Evolutionary conservation across 2,888 invertebrate species (phyloP).

Genomic region (Beris chalybata): DNA sequence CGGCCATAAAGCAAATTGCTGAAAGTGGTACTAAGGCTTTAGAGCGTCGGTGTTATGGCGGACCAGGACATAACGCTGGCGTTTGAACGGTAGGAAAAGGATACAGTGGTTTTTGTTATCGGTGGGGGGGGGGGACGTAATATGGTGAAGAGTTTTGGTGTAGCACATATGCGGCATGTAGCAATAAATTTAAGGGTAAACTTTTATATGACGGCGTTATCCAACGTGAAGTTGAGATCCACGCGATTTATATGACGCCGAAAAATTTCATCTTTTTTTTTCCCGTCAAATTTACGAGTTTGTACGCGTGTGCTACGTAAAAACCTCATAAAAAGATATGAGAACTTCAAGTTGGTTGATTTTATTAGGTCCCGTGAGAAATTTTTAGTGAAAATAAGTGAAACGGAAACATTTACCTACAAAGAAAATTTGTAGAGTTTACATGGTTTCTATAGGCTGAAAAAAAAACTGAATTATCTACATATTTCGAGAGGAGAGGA

Average conservation of each 20-base stretch:
- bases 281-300: slow-evolving; percentile 8
- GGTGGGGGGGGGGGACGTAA: slow-evolving; percentile 8
- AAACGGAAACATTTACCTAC: too few relatives aligned
- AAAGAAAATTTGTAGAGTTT: too few relatives aligned
- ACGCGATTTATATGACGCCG: neutral
- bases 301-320: slow-evolving; percentile 28
- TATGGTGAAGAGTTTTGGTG: slow-evolving; percentile 21
- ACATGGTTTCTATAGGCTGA: too few relatives aligned
- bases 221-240: slow-evolving; percentile 1
- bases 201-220: slow-evolving; percentile 26
- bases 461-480: too few relatives aligned
- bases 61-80: neutral
- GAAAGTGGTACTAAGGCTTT: slow-evolving; percentile 4
- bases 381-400: neutral
- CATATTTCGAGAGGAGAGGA: too few relatives aligned
- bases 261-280: neutral
- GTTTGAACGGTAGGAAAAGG: neutral
- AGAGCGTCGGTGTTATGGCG: neutral
- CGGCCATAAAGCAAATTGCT: slow-evolving; percentile 31
- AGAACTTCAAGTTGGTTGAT: slow-evolving; percentile 18
- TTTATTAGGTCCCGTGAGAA: slow-evolving; percentile 33
- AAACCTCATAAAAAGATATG: slow-evolving; percentile 30
- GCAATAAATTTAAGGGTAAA: slow-evolving; percentile 1
- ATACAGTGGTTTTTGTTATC: neutral
- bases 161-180: neutral